These are phyloP conservation scores for Macquaria australasica DNA, from an alignment of 2,113 vertebrate species.

Conservation along the genomic window DNA sequence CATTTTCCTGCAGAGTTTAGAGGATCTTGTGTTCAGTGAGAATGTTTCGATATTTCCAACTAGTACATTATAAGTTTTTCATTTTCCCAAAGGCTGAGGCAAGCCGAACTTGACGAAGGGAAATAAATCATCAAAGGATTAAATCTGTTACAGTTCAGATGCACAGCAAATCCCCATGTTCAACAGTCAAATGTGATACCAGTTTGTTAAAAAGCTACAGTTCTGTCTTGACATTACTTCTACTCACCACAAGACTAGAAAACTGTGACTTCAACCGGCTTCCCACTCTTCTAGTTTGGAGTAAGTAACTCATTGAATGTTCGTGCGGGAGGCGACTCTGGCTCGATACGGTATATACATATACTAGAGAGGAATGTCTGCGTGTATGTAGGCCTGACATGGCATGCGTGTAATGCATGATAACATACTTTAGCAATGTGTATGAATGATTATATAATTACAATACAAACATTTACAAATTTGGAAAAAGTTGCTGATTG, in stretches of 20 bases:
- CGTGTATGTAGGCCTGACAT: conserved; percentile 66
- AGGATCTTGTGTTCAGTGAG: conserved; percentile 46
- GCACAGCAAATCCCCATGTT: conserved; percentile 46
- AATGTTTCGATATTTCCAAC: conserved; percentile 42
- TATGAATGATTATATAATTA: conserved; percentile 83
- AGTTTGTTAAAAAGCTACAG: conserved; percentile 48
- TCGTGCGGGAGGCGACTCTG: conserved; percentile 30
- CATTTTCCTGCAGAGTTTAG: conserved; percentile 51
- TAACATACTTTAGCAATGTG: conserved; percentile 78
- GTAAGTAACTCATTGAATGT: conserved; percentile 25
- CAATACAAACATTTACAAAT: conserved; percentile 87
- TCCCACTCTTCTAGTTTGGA: conserved; percentile 13
- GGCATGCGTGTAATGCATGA: conserved; percentile 83
- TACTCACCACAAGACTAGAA: conserved; percentile 48
- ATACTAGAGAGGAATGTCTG: conserved; percentile 66
- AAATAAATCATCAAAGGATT: conserved; percentile 38
- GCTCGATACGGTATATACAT: conserved; percentile 75
- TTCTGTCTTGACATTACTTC: conserved; percentile 30
- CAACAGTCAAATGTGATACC: conserved; percentile 45
- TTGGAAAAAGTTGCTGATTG: conserved; percentile 72
- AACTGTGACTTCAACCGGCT: conserved; percentile 19
- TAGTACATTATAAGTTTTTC: background rate
- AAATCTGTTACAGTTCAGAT: conserved; percentile 37
- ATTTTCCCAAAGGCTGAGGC: conserved; percentile 15
- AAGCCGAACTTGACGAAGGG: conserved; percentile 7